A percentile compares a stretch with the other conserved stretches of the same genome.
These are phyloP conservation scores for Caenorhabditis tropicalis DNA, from an alignment of 1,140 invertebrate species.

Conservation along the genomic window DNA sequence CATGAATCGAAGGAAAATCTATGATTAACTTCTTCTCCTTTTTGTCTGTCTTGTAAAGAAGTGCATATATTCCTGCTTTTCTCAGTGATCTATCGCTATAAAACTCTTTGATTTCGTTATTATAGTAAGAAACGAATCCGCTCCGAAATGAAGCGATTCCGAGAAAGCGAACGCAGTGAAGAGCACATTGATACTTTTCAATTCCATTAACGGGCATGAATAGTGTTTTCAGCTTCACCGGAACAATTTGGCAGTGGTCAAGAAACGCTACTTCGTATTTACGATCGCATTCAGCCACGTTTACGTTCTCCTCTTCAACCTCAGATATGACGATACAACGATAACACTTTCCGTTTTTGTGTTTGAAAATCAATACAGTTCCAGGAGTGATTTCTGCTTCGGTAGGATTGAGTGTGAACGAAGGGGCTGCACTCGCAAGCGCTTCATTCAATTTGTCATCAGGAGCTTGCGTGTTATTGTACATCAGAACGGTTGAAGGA, in stretches of 20 bases:
- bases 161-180: background rate
- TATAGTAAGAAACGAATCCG: background rate
- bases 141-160: background rate
- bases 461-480: background rate
- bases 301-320: background rate
- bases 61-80: background rate
- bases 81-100: background rate
- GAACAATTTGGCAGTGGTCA: background rate
- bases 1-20: background rate
- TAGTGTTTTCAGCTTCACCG: background rate
- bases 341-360: background rate
- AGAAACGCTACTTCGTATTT: constrained; percentile 12
- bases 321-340: background rate
- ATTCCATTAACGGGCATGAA: background rate
- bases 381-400: background rate
- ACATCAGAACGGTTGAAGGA: background rate
- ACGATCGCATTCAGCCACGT: background rate
- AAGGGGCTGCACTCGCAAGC: background rate
- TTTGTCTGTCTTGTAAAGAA: background rate
- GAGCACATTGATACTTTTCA: background rate
- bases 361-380: background rate
- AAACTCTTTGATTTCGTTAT: background rate
- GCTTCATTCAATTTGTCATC: background rate
- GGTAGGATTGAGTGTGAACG: background rate
- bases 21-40: background rate